These are phyloP conservation scores for Phylloscopus whistleri DNA, from an alignment of 2,113 vertebrate species.

Conservation along the genomic window DNA sequence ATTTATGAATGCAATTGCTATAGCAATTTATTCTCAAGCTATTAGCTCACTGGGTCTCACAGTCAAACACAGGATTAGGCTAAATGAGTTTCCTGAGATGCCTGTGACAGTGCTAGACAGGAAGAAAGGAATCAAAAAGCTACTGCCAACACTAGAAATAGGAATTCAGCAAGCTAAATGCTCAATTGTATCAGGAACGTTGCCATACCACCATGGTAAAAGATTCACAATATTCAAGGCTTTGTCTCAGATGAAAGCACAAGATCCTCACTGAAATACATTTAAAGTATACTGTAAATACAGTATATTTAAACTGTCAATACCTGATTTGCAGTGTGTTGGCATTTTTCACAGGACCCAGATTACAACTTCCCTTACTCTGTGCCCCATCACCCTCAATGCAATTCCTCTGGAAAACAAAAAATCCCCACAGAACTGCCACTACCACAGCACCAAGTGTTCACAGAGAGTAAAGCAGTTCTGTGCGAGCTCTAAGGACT, in stretches of 20 bases:
- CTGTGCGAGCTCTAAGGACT: neutral
- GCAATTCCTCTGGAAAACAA: neutral
- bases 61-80: neutral
- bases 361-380: neutral
- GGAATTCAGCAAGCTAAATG: neutral
- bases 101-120: neutral
- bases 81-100: neutral
- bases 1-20: neutral
- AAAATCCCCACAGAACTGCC: neutral
- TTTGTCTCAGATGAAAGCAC: neutral
- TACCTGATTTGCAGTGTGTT: neutral
- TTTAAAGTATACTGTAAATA: no score
- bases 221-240: neutral
- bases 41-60: neutral
- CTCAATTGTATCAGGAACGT: neutral
- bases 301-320: neutral
- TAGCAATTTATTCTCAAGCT: constrained; percentile 15
- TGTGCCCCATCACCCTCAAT: neutral
- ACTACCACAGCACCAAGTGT: neutral
- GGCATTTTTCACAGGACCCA: neutral
- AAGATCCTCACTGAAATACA: neutral
- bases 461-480: neutral
- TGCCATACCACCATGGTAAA: neutral
- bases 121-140: neutral
- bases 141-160: neutral